Evolutionary conservation across 2,113 vertebrate genomes (phyloP).

Genomic region (Chaetops frenatus): DNA sequence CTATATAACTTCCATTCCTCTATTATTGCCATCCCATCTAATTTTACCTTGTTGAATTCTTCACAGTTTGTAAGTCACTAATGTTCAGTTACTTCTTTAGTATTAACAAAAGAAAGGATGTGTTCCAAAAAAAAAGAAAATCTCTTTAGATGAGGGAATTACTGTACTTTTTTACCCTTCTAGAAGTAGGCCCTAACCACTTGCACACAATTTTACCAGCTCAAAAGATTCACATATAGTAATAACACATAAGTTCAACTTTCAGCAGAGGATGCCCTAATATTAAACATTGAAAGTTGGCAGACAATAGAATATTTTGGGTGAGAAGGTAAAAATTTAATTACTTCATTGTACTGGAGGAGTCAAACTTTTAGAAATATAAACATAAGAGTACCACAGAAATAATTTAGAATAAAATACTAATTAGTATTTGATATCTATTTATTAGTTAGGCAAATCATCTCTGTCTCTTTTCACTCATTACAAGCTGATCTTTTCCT

Average conservation of each 20-base stretch:
- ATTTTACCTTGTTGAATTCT: not conserved
- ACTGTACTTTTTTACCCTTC: not conserved
- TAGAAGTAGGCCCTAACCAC: not conserved
- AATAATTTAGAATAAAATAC: not conserved
- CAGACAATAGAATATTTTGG: not conserved
- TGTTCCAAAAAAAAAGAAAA: not conserved
- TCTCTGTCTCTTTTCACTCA: not conserved
- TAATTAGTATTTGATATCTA: not conserved
- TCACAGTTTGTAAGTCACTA: not conserved
- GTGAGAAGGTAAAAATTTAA: not conserved
- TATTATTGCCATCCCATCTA: not conserved
- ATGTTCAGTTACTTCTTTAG: not conserved
- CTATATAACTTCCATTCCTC: not conserved
- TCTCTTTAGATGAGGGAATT: not conserved
- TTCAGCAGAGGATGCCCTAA: not conserved
- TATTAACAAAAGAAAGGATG: not conserved
- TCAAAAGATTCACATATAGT: not conserved
- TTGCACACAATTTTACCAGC: not conserved
- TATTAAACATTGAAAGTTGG: not conserved
- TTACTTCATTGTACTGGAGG: not conserved
- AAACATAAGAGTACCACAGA: not conserved
- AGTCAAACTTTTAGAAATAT: not conserved
- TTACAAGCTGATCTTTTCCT: not conserved
- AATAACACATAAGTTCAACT: not conserved
- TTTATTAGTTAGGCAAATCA: not conserved